phyloP scores from a whole-genome alignment of 2,113 vertebrate genomes.

The Ramphastos sulfuratus region DNA sequence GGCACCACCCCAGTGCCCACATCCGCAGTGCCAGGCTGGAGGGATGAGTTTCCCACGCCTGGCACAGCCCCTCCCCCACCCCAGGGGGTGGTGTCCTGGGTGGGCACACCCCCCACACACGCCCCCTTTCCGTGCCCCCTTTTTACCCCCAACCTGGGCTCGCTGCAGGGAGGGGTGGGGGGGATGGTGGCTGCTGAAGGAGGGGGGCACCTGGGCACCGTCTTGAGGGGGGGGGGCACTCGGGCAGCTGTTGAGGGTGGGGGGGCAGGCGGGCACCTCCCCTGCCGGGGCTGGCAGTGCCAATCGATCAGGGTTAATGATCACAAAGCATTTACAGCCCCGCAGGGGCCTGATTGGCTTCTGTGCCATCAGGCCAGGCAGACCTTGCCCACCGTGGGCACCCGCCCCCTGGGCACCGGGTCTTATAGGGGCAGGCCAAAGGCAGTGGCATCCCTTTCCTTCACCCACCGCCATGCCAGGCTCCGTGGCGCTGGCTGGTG shows the following conservation, averaged over 20 bases:
- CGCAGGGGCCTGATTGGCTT: conserved; percentile 5
- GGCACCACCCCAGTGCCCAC: accelerated
- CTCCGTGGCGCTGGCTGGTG: background rate
- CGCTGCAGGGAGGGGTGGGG: background rate
- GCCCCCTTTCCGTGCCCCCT: too few relatives aligned
- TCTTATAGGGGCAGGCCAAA: background rate
- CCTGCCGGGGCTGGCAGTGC: background rate
- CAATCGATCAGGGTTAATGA: conserved; percentile 24
- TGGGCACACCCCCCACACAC: background rate
- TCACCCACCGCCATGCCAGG: background rate
- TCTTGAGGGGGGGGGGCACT: background rate
- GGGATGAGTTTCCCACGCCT: background rate
- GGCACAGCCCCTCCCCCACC: background rate
- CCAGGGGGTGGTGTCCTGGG: accelerated
- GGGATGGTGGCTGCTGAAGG: too few relatives aligned
- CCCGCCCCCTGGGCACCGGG: background rate
- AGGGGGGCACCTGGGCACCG: background rate
- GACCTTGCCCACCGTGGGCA: background rate
- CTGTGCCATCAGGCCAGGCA: background rate
- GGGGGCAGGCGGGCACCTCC: background rate
- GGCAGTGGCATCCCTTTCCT: background rate
- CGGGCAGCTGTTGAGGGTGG: background rate
- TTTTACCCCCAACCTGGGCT: background rate
- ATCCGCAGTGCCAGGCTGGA: background rate
- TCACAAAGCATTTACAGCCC: background rate